Conservation (phyloP, 1,140 invertebrate genomes). For the Drosophila carrolli region DNA sequence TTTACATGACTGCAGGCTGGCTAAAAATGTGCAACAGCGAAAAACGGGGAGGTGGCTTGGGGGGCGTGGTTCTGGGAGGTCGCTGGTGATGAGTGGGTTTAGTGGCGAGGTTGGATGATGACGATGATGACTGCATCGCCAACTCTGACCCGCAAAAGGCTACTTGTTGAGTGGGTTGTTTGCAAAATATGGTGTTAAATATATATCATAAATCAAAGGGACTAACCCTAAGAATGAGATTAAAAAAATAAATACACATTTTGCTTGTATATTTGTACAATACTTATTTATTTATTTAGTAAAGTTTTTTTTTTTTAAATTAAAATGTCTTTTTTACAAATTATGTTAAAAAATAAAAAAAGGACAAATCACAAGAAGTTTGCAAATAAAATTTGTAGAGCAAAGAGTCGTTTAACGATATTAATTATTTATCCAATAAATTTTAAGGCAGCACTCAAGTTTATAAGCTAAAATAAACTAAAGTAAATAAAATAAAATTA, state of each 20-base stretch:
- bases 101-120: constrained; percentile 43
- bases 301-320: neutral
- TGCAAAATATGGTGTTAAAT: neutral
- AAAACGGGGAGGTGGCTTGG: constrained; percentile 4
- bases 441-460: too few species aligned
- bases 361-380: too few species aligned
- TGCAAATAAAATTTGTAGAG: too few species aligned
- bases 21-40: constrained; percentile 79
- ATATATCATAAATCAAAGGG: neutral
- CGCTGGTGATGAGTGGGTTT: constrained; percentile 43
- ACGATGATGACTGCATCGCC: constrained; percentile 58
- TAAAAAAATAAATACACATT: too few species aligned
- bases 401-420: neutral
- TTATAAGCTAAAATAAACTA: too few species aligned
- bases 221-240: too few species aligned
- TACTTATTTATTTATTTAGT: neutral
- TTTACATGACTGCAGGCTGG: constrained; percentile 80
- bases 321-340: too few species aligned
- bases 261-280: too few species aligned
- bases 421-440: too few species aligned
- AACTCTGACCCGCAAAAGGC: constrained; percentile 50
- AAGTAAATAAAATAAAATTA: too few species aligned
- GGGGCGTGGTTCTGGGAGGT: constrained; percentile 2
- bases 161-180: constrained; percentile 59
- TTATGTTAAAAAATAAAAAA: too few species aligned